A percentile compares a stretch with the other conserved stretches of the same genome.
Evolutionary conservation across 2,797 vertebrate genomes (phyloP).

Genomic region (Pogoniulus pusillus): DNA sequence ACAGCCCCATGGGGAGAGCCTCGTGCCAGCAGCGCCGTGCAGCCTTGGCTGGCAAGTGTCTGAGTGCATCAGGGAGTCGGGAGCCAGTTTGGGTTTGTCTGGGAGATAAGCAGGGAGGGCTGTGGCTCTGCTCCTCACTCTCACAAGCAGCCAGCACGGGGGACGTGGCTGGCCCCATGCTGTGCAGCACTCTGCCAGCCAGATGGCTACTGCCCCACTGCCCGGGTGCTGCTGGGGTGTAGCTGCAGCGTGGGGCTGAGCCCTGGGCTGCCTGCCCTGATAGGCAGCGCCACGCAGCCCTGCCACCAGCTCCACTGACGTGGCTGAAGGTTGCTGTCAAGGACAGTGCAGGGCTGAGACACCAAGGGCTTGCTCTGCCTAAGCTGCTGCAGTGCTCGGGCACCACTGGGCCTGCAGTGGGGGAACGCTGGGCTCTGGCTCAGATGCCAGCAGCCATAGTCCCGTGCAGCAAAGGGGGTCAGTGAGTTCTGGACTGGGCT

Average conservation of each 20-base stretch:
- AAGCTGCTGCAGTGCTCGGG: accelerated
- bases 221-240: background rate
- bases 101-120: background rate
- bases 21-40: accelerated
- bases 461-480: accelerated
- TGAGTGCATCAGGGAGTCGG: background rate
- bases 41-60: background rate
- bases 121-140: background rate
- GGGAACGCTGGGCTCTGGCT: background rate
- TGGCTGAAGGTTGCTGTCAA: background rate
- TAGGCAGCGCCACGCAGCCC: background rate
- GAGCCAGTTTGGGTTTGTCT: background rate
- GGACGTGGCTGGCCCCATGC: background rate
- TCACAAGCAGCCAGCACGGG: accelerated
- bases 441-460: background rate
- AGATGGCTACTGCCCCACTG: background rate
- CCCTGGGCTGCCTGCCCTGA: background rate
- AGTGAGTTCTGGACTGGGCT: background rate
- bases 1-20: background rate
- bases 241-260: accelerated
- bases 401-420: accelerated
- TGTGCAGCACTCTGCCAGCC: accelerated
- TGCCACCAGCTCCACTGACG: accelerated
- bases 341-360: accelerated
- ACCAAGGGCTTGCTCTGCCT: background rate